These are phyloP conservation scores for Corythaixoides concolor DNA, from an alignment of 2,113 vertebrate genomes.

Conservation along the genomic window DNA sequence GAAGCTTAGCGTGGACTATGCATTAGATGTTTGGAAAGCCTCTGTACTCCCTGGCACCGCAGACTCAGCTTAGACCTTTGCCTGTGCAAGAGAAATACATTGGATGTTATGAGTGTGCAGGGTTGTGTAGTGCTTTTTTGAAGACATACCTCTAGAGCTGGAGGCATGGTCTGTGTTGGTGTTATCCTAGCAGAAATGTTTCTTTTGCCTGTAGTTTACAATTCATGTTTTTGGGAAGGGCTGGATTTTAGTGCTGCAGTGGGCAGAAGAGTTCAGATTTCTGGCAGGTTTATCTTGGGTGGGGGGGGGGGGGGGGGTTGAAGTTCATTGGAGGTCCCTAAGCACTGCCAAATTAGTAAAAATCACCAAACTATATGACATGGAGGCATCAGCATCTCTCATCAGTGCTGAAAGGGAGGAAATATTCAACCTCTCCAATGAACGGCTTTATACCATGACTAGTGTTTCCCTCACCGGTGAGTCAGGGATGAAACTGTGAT, in stretches of 20 bases:
- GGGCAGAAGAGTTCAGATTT: neutral
- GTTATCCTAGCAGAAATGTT: neutral
- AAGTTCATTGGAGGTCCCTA: neutral
- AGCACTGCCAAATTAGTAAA: neutral
- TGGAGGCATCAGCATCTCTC: neutral
- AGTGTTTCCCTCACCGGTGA: neutral
- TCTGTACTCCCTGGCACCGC: accelerated
- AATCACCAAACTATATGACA: accelerated
- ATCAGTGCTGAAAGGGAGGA: neutral
- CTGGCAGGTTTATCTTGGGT: neutral
- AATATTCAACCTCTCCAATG: neutral
- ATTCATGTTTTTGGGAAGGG: accelerated
- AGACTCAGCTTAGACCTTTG: neutral
- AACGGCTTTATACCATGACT: neutral
- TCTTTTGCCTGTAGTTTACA: neutral
- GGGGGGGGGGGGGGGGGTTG: neutral
- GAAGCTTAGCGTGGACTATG: neutral
- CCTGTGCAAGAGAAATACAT: neutral
- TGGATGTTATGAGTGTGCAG: accelerated
- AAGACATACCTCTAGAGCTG: neutral
- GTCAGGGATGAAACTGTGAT: neutral
- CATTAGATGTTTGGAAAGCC: neutral
- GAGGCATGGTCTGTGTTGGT: neutral
- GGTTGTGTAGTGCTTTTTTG: neutral
- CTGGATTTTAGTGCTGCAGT: neutral